A percentile compares a stretch with the other conserved stretches of the same genome.
Evolutionary conservation across 2,888 invertebrate genomes (phyloP).

Genomic region (Chirona hameri): DNA sequence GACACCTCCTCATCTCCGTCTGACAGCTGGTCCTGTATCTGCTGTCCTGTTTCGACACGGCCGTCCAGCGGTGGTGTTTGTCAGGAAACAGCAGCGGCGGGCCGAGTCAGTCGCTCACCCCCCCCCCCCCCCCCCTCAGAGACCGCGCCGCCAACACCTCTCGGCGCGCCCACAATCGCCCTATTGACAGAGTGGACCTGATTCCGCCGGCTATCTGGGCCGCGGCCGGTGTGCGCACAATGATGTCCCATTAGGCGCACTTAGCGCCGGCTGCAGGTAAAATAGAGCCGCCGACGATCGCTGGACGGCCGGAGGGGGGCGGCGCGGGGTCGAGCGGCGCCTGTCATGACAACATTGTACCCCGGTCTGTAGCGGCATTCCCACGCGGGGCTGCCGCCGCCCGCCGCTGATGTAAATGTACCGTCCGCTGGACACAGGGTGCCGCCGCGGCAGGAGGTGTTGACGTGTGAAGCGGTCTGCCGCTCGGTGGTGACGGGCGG

Average conservation of each 20-base stretch:
- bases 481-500: neutral
- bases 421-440: neutral
- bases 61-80: neutral
- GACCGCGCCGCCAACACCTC: neutral
- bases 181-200: neutral
- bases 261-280: neutral
- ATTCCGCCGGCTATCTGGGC: neutral
- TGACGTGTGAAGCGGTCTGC: neutral
- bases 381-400: neutral
- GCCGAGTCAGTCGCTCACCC: neutral
- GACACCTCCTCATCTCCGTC: too few relatives aligned
- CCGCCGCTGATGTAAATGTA: neutral
- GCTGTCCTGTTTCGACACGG: neutral
- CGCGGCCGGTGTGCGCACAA: neutral
- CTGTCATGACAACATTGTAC: neutral
- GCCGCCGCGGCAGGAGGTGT: neutral
- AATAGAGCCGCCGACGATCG: neutral
- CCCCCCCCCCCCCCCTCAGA: neutral
- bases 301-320: neutral
- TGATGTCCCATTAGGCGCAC: constrained; percentile 3
- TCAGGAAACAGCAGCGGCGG: neutral
- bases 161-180: neutral
- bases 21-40: neutral
- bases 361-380: neutral
- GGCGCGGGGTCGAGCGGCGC: neutral